phyloP scores from a whole-genome alignment of 2,113 vertebrate genomes.

The Coturnix japonica region DNA sequence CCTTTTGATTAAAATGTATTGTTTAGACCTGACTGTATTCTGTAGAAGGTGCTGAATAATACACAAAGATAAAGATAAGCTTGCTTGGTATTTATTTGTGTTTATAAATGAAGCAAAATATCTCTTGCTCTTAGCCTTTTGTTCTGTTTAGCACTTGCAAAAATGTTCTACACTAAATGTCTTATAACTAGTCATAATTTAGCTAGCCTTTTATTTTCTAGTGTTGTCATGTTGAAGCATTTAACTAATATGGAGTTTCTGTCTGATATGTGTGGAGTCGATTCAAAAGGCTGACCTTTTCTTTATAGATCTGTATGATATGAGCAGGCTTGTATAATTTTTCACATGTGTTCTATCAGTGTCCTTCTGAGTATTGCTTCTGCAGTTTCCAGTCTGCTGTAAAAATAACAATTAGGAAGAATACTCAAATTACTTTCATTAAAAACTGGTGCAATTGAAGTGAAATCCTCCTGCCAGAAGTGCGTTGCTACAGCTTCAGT shows the following conservation, averaged over 20 bases:
- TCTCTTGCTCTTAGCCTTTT: not conserved
- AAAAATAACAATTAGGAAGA: slow-evolving; percentile 19
- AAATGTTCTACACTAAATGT: not conserved
- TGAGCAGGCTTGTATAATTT: slow-evolving; percentile 22
- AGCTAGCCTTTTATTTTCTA: not conserved
- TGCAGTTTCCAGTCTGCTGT: not conserved
- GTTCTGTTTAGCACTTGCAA: not conserved
- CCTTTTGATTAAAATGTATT: not conserved
- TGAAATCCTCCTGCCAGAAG: not conserved
- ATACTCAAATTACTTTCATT: not conserved
- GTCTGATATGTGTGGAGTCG: not conserved
- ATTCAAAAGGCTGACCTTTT: not conserved
- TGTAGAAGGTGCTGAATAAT: not conserved
- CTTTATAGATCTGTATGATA: not conserved
- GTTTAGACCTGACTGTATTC: not conserved
- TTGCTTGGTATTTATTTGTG: not conserved
- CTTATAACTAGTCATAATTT: not conserved
- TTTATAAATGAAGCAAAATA: not conserved
- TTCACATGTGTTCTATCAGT: not conserved
- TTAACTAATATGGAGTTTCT: not conserved
- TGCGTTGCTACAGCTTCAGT: not conserved
- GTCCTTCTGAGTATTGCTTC: not conserved
- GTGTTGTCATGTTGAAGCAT: not conserved
- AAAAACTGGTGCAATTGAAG: not conserved
- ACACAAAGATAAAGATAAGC: not conserved